Base-by-base conservation (phyloP, 2,888 invertebrate species). In the Drosophila niveifrons region DNA sequence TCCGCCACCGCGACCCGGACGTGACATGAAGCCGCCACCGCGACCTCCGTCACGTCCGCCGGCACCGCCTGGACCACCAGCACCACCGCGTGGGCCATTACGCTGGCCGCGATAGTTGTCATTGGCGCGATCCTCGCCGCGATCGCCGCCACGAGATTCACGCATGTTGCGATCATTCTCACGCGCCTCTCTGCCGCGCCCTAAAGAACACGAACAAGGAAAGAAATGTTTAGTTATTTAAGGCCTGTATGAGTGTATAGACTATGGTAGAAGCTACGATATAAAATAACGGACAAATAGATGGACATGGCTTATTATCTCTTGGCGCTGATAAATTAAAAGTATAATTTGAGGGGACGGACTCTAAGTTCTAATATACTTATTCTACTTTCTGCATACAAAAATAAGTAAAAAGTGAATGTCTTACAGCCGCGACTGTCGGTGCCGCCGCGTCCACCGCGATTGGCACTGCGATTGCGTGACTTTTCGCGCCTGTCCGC, bases 121-220 rank as follows among this genome's bases (percentile, higher is more conserved):
- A 36, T 88, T 88, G 56, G 79, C 66, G 18, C 88, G 83, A 64
- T 86, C 88, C 7, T 73, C 80, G 18, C 75, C 85, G 50, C 93
- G 92, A 55, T 92, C 93, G 56, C 93, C 92, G 31, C 91, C 90
- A 36, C 90, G 91, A 64, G 91, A 89, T 75, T 91, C 91, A 50
- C 90, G 88, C 47, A 81, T 75, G 80, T 94, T 94, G 81, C 94
- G 93, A 78, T 95, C 94, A 81, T 95, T 95, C 88, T 95, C 95
- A 85, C 95, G 95, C 72, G 94, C 94, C 91, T 95, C 95, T 90
- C 94, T 93, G 63, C 94, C 94, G 55, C 94, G 93, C 94, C 95
- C 92, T 92, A 52, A 0, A 53, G 1, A 48, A 39, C 3, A 15
- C 4, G 13, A 36, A 31, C 7, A 23, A 6, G 23, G 23, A 23